Base-by-base conservation (phyloP, 1,140 invertebrate genomes). In the Eriocheir sinensis region DNA sequence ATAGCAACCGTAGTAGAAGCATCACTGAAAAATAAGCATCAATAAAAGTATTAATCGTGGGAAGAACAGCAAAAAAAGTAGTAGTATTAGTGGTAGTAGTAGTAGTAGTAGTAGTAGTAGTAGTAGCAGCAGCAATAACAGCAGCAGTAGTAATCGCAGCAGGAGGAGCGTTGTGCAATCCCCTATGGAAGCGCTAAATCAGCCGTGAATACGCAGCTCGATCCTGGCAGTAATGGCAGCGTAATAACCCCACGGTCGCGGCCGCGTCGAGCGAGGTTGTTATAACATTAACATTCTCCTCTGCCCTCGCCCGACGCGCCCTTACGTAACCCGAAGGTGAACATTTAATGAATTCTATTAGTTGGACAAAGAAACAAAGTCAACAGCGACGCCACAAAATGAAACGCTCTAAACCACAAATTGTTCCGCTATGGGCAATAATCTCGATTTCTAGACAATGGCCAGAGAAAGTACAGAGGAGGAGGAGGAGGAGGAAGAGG, bases 371-470 rank as follows among this genome's bases (percentile, higher is more conserved):
- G 38, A 89, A 89, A 44, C 30, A 80, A 91, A 53, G 72, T 30
- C 30, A 91, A 36, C 72, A 60, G 53, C 36, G 32, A 79, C 72
- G 79, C 40, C 79, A 89, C 53, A n/a, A 79, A 36, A 93, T 88
- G 85, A 88, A 88, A 89, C 38, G 85, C 40, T 79, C 81, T 34
- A 4, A 32, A 38, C 92, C 92, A 93, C 92, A 88, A 93, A 89
- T 89, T 93, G 92, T 9, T 79, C 92, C 36, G 48, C 92, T 89
- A 89, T 89, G 92, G 85, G 36, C 85, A 93, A 88, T 79, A 89
- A 93, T 93, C 86, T 89, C 92, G 80, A 40, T 88, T 88, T 93
- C 85, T 88, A 89, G 92, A 89, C 48, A 93, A 93, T 79, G 92
- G 86, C 81, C 85, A 94, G 93, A 94, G 93, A 94, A 83, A 94